phyloP scores from a whole-genome alignment of 2,113 vertebrate genomes.

The Patagioenas fasciata region DNA sequence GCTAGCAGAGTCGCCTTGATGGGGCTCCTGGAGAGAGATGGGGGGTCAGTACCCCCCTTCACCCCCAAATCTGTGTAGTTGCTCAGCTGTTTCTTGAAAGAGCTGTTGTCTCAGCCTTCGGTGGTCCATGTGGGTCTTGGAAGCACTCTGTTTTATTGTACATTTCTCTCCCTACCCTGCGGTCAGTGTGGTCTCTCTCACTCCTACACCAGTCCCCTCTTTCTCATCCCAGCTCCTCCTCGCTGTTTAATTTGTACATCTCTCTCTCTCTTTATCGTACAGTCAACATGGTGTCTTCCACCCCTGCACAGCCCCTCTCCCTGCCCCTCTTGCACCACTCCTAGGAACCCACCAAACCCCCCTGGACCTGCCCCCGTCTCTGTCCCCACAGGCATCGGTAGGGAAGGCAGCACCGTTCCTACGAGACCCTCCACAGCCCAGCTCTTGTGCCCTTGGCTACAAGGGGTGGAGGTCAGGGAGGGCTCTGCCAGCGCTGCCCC shows the following conservation, averaged over 20 bases:
- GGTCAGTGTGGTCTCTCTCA: slow-evolving; percentile 74
- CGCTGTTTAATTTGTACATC: slow-evolving; percentile 71
- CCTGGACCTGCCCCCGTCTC: slow-evolving; percentile 32
- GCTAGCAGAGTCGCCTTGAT: slow-evolving; percentile 62
- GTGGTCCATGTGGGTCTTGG: slow-evolving; percentile 72
- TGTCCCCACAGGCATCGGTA: slow-evolving; percentile 57
- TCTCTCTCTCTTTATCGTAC: slow-evolving; percentile 71
- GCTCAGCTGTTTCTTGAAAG: slow-evolving; percentile 64
- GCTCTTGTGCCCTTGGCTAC: slow-evolving; percentile 36
- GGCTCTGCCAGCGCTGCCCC: slow-evolving; percentile 50
- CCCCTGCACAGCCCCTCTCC: slow-evolving; percentile 64
- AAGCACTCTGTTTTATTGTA: slow-evolving; percentile 73
- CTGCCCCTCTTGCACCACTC: slow-evolving; percentile 50
- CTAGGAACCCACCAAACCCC: slow-evolving; percentile 43
- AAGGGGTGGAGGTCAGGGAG: slow-evolving; percentile 50
- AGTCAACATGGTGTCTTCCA: slow-evolving; percentile 75
- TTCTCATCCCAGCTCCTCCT: slow-evolving; percentile 73
- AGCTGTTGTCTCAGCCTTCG: slow-evolving; percentile 68
- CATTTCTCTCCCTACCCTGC: slow-evolving; percentile 74
- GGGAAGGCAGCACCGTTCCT: slow-evolving; percentile 61
- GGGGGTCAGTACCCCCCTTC: slow-evolving; percentile 44
- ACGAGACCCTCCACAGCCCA: slow-evolving; percentile 36
- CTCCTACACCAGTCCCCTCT: slow-evolving; percentile 70
- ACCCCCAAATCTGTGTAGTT: slow-evolving; percentile 59
- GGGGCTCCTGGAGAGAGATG: slow-evolving; percentile 50